These are phyloP conservation scores for Hystrix cristata DNA, from an alignment of 2,113 vertebrate species.

Conservation along the genomic window DNA sequence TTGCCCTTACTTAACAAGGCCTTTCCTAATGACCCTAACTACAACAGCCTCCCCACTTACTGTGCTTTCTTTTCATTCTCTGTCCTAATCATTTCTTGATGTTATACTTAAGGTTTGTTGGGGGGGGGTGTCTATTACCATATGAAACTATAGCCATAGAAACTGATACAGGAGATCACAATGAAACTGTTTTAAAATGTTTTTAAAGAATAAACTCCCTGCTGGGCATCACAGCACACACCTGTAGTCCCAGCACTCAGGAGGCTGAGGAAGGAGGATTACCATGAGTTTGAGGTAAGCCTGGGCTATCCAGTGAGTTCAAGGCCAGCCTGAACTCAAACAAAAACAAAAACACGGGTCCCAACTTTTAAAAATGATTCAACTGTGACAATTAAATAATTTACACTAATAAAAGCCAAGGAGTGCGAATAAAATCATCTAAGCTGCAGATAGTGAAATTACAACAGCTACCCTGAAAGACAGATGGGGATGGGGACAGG, in stretches of 20 bases:
- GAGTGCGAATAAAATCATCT: constrained; percentile 13
- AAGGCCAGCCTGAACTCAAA: neutral
- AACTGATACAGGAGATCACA: neutral
- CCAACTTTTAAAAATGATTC: neutral
- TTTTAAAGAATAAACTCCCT: constrained; percentile 12
- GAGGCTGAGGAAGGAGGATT: neutral
- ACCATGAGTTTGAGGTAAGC: neutral
- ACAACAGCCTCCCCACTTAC: neutral
- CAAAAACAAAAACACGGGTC: neutral
- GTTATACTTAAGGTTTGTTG: constrained; percentile 41
- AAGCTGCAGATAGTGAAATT: neutral
- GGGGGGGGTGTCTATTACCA: neutral
- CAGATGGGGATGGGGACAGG: neutral
- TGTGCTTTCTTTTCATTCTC: constrained; percentile 44
- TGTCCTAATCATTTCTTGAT: neutral
- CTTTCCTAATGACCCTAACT: neutral
- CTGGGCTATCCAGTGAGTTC: neutral
- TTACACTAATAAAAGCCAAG: constrained; percentile 2
- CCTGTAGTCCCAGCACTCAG: neutral
- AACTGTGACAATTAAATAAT: constrained; percentile 5
- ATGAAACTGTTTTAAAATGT: neutral
- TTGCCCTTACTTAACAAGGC: neutral
- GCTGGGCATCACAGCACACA: neutral
- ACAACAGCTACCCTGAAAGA: neutral
- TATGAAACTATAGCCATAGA: neutral